A percentile compares a stretch with the other conserved stretches of the same genome.
These are phyloP conservation scores for Ciona savignyi DNA, from an alignment of 23 tunicate genomes.

Conservation along the genomic window DNA sequence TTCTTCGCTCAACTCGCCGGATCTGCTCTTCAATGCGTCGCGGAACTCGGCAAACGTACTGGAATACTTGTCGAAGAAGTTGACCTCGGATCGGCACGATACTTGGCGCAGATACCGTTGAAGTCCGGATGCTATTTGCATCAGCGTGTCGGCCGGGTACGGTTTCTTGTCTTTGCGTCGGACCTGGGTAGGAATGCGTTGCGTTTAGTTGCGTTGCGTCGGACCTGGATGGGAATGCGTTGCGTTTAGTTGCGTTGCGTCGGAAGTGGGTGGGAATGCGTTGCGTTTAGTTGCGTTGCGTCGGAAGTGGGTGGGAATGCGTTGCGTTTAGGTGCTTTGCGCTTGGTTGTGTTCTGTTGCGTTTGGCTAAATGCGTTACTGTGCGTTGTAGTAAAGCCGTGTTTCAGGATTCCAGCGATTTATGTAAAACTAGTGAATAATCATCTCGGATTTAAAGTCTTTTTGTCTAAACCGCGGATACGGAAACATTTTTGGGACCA, in stretches of 20 bases:
- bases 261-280: slow-evolving; percentile 76
- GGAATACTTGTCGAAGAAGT: slow-evolving; percentile 91
- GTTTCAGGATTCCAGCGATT: too few relatives aligned
- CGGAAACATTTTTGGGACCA: too few relatives aligned
- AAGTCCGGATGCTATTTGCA: slow-evolving; percentile 96
- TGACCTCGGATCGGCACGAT: slow-evolving; percentile 77
- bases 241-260: slow-evolving; percentile 76
- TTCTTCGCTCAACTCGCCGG: slow-evolving; percentile 64
- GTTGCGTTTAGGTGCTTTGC: too few relatives aligned
- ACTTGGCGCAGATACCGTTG: slow-evolving; percentile 90
- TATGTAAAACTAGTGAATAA: too few relatives aligned
- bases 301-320: slow-evolving; percentile 73
- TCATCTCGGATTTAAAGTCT: too few relatives aligned
- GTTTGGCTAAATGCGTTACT: too few relatives aligned
- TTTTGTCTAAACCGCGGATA: too few relatives aligned
- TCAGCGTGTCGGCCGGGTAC: slow-evolving; percentile 90
- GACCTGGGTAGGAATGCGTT: slow-evolving; percentile 75
- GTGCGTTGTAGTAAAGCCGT: too few relatives aligned
- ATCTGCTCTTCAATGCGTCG: slow-evolving; percentile 70
- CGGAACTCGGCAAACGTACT: slow-evolving; percentile 91
- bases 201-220: slow-evolving; percentile 53
- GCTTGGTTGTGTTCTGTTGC: too few relatives aligned
- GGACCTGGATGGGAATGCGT: slow-evolving; percentile 62
- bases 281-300: slow-evolving; percentile 77
- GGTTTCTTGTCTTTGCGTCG: slow-evolving; percentile 90